Base-by-base conservation (phyloP, 2,888 invertebrate genomes). In the Eledone cirrhosa region DNA sequence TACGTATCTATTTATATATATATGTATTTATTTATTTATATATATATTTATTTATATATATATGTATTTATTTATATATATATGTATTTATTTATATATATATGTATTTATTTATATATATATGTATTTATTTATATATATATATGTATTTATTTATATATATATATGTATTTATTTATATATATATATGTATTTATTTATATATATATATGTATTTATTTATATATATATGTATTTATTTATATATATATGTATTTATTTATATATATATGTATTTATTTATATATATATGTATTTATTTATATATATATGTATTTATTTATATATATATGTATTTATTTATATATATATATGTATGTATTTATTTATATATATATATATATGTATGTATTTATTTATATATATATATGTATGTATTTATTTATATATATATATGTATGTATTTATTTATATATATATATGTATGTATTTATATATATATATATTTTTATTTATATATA, bases 311-410 rank as follows among this genome's bases (percentile, higher is more conserved):
- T 7, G 59, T 59, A 24, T 59, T 3, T 59, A 59, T 59, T 7
- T 59, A 59, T 59, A 59, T 59, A 59, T 59, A 59, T 59, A 59
- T 59, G 11, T 59, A 59, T 59, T 7, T 59, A 59, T 24, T 7
- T 59, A 59, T 59, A 59, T 59, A 59, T 59, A 59, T 59, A 59
- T 59, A 59, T 59, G 11, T 59, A 59, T 59, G 11, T 59, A 59
- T 59, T 7, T 59, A 59, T 59, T 7, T 59, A 59, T 59, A 59
- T 59, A 59, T 59, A 59, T 59, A 59, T 59, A 59, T 59, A 59
- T 59, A 59, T 59, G 33, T 33, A 8, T 33, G 33, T 8, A 33
- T 8, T 33, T 5, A 8, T 8, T 5, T 3, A 33, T 33, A 33
- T 33, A 33, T 33, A 8, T 33, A 33, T 33, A 33, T 33, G 8